A percentile compares a stretch with the other conserved stretches of the same genome.
Evolutionary conservation across 2,113 vertebrate species (phyloP).

Genomic region (Fregetta grallaria): DNA sequence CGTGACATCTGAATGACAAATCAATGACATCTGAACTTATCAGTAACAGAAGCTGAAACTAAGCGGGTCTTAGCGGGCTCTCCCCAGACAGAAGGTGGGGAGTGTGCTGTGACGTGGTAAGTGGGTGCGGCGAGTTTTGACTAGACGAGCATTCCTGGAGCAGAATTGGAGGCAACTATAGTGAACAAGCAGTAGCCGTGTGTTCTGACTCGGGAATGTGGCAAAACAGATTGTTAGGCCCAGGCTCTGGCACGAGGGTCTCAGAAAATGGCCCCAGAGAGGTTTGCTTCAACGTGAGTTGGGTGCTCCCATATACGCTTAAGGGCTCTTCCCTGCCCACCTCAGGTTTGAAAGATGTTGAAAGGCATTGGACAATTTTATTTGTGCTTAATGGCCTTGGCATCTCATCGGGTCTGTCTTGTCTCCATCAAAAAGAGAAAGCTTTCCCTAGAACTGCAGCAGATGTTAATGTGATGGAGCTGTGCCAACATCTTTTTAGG

Average conservation of each 20-base stretch:
- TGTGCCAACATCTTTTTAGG: background rate
- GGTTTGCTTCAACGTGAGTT: background rate
- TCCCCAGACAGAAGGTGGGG: background rate
- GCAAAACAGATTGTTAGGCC: background rate
- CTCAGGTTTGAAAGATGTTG: fast-evolving
- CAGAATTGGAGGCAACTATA: background rate
- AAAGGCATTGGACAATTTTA: background rate
- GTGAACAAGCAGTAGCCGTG: background rate
- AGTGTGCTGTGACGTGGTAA: background rate
- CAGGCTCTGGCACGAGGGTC: background rate
- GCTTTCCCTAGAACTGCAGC: background rate
- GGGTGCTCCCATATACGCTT: fast-evolving
- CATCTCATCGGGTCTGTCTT: background rate
- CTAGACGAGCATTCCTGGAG: background rate
- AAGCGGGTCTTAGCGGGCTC: background rate
- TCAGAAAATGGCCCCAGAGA: background rate
- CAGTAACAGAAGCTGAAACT: background rate
- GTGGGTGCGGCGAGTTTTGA: background rate
- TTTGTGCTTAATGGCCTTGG: background rate
- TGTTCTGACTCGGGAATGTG: background rate
- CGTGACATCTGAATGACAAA: background rate
- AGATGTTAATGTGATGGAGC: background rate
- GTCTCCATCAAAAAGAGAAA: background rate
- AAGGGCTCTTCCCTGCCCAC: background rate
- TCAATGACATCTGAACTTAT: background rate